Evolutionary conservation across 1,140 invertebrate genomes (phyloP).

Genomic region (Orussus abietinus): DNA sequence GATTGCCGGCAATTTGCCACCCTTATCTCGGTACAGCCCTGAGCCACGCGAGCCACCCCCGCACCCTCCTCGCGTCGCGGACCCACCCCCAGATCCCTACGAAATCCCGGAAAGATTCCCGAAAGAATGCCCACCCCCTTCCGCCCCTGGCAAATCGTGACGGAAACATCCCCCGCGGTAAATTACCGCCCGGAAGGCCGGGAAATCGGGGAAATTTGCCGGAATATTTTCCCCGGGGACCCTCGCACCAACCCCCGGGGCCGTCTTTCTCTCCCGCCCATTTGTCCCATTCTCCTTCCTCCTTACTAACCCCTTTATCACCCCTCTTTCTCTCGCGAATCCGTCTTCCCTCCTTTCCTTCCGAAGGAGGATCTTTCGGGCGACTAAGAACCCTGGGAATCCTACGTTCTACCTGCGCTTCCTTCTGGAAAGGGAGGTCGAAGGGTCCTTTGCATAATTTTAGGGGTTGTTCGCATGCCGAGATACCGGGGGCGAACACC

Average conservation of each 20-base stretch:
- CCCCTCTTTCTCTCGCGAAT: not conserved
- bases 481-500: too few relatives aligned
- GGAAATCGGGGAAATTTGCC: not conserved
- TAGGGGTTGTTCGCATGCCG: too few relatives aligned
- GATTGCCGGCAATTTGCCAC: conserved; percentile 46
- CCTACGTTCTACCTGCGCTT: too few relatives aligned
- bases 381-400: too few relatives aligned
- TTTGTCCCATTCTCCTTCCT: not conserved
- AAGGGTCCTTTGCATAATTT: too few relatives aligned
- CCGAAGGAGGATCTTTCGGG: not conserved
- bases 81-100: too few relatives aligned
- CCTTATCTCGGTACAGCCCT: too few relatives aligned
- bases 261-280: too few relatives aligned
- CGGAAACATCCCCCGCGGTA: not conserved
- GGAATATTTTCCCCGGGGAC: conserved; percentile 9
- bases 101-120: too few relatives aligned
- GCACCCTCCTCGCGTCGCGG: too few relatives aligned
- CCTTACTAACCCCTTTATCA: conserved; percentile 15
- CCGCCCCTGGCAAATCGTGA: not conserved
- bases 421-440: too few relatives aligned
- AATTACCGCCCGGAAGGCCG: not conserved
- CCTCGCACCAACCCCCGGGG: too few relatives aligned
- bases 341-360: not conserved
- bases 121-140: not conserved
- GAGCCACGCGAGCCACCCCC: not conserved